Evolutionary conservation across 2,888 invertebrate genomes (phyloP).

Genomic region (Adineta ricciae): DNA sequence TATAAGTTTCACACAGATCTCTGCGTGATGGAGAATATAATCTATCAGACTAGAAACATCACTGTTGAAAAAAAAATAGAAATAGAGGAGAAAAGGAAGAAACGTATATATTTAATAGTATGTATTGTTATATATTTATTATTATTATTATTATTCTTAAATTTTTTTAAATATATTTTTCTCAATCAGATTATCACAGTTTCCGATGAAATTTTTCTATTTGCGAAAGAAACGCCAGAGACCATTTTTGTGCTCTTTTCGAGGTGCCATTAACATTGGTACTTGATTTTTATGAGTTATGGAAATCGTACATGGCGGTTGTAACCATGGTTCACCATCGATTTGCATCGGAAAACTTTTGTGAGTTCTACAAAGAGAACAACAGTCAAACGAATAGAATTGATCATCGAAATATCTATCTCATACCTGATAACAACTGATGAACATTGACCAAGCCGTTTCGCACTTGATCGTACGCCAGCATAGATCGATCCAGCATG

Average conservation of each 20-base stretch:
- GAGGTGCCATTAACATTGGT: slow-evolving; percentile 85
- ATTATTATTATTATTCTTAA: not conserved
- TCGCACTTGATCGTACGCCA: slow-evolving; percentile 73
- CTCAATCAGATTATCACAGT: not conserved
- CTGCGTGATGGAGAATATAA: not conserved
- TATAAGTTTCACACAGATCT: not conserved
- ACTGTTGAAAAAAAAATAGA: slow-evolving; percentile 2
- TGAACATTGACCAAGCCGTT: slow-evolving; percentile 82
- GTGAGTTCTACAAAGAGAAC: slow-evolving; percentile 59
- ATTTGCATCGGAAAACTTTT: slow-evolving; percentile 85
- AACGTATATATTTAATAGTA: not conserved
- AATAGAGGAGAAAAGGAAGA: not conserved
- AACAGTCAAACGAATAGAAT: not conserved
- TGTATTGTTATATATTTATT: not conserved
- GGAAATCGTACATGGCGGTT: slow-evolving; percentile 80
- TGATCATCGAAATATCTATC: not conserved
- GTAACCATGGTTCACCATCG: slow-evolving; percentile 96
- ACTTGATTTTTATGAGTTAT: slow-evolving; percentile 94
- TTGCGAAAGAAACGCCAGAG: slow-evolving; percentile 4
- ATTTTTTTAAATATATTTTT: too few species aligned
- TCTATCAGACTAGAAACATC: slow-evolving; percentile 13
- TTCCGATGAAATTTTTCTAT: not conserved
- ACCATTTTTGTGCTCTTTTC: slow-evolving; percentile 18
- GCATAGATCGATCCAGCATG: slow-evolving; percentile 95
- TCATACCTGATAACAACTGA: slow-evolving; percentile 68